phyloP scores from a whole-genome alignment of 2,797 vertebrate species.

The Sternarchorhynchus goeldii region DNA sequence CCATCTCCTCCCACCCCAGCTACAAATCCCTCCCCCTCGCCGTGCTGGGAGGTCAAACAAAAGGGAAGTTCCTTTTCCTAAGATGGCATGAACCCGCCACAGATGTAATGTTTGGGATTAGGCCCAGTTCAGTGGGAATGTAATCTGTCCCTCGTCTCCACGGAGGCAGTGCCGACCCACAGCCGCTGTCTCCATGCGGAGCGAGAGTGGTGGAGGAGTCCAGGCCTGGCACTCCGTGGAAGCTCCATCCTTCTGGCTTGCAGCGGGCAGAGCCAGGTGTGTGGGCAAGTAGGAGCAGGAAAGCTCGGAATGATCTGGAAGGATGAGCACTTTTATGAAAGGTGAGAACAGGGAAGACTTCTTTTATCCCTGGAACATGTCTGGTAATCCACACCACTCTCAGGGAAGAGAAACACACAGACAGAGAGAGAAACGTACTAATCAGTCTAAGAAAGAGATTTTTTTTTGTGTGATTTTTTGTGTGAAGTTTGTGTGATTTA shows the following conservation, averaged over 20 bases:
- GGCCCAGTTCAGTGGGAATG: conserved; percentile 40
- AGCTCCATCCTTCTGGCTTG: conserved; percentile 79
- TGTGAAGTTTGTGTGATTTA: conserved; percentile 28
- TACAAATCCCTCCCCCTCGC: conserved; percentile 25
- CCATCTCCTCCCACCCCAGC: conserved; percentile 37
- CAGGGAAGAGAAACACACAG: not conserved
- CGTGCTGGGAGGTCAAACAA: conserved; percentile 45
- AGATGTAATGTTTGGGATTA: conserved; percentile 49
- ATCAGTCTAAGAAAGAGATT: not conserved
- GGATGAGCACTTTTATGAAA: conserved; percentile 60
- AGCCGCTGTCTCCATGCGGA: conserved; percentile 23
- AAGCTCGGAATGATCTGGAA: conserved; percentile 57
- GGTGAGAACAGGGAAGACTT: conserved; percentile 47
- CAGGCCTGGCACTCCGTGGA: conserved; percentile 62
- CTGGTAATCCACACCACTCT: conserved; percentile 50
- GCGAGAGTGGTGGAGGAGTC: conserved; percentile 5
- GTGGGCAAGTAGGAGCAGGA: conserved; percentile 51
- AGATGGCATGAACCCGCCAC: conserved; percentile 39
- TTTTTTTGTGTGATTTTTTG: conserved; percentile 15
- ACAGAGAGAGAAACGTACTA: not conserved
- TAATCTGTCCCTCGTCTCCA: conserved; percentile 36
- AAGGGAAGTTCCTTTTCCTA: conserved; percentile 35
- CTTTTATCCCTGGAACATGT: conserved; percentile 53
- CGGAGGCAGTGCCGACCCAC: not conserved
- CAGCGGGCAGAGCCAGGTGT: conserved; percentile 79